Percentiles rank a stretch among this genome's conserved stretches.
These are phyloP conservation scores for Belgica antarctica DNA, from an alignment of 2,888 invertebrate species.

Conservation along the genomic window DNA sequence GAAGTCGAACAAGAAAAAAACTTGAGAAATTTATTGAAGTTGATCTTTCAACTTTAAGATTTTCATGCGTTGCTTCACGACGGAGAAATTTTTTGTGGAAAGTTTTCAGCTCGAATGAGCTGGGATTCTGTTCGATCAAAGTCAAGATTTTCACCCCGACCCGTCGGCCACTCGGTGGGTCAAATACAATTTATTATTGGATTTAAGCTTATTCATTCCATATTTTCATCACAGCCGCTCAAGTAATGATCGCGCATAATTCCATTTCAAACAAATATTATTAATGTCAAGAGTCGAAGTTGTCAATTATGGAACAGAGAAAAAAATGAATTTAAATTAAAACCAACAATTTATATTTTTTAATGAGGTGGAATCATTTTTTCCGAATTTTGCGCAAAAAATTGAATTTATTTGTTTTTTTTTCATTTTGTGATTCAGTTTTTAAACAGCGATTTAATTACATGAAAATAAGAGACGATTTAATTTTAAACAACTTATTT, in stretches of 20 bases:
- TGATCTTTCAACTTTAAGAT: conserved; percentile 9
- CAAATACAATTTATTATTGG: background rate
- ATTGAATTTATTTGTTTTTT: background rate
- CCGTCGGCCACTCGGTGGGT: background rate
- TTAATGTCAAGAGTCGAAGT: background rate
- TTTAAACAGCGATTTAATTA: no score
- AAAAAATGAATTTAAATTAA: background rate
- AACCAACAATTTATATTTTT: conserved; percentile 23
- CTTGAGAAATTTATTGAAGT: conserved; percentile 15
- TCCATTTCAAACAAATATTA: background rate
- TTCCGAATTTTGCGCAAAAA: background rate
- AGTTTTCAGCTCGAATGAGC: background rate
- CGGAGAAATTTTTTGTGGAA: background rate
- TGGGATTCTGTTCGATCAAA: background rate
- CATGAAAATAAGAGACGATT: no score
- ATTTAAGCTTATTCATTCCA: background rate
- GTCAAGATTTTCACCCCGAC: background rate
- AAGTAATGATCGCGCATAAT: background rate
- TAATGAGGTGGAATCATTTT: conserved; percentile 6
- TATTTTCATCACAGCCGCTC: background rate
- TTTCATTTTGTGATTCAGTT: no score
- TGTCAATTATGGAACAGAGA: background rate
- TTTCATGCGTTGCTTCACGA: background rate
- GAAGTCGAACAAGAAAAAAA: background rate
- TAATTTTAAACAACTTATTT: no score